These are phyloP conservation scores for Drosophila triauraria DNA, from an alignment of 1,140 invertebrate genomes.

Conservation along the genomic window DNA sequence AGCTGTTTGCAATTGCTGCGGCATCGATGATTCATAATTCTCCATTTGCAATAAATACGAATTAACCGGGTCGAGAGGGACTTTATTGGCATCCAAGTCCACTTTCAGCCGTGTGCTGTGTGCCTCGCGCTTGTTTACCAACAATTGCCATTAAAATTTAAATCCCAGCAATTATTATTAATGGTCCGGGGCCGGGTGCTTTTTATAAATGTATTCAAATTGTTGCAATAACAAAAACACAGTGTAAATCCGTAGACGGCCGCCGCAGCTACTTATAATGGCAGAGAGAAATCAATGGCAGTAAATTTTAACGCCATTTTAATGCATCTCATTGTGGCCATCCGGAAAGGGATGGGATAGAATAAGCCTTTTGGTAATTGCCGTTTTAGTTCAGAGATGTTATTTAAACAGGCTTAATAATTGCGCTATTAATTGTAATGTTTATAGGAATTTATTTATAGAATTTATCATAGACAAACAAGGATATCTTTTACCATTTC, in stretches of 20 bases:
- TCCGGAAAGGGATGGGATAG: neutral
- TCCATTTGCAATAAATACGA: conserved; percentile 73
- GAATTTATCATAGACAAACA: neutral
- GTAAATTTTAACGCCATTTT: conserved; percentile 69
- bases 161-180: conserved; percentile 83
- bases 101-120: conserved; percentile 14
- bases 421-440: neutral
- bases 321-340: conserved; percentile 36
- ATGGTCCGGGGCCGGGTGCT: conserved; percentile 59
- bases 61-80: conserved; percentile 49
- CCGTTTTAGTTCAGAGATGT: neutral
- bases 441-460: neutral
- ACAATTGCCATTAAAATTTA: conserved; percentile 83
- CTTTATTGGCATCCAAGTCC: conserved; percentile 28
- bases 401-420: neutral
- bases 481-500: neutral
- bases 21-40: conserved; percentile 41
- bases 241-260: conserved; percentile 13
- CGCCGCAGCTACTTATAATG: conserved; percentile 24
- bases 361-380: neutral
- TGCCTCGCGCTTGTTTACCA: conserved; percentile 64
- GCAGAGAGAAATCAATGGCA: conserved; percentile 55
- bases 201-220: conserved; percentile 81
- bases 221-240: conserved; percentile 46
- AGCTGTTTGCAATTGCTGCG: conserved; percentile 20